These are phyloP conservation scores for Triops cancriformis DNA, from an alignment of 1,140 invertebrate species.

Conservation along the genomic window DNA sequence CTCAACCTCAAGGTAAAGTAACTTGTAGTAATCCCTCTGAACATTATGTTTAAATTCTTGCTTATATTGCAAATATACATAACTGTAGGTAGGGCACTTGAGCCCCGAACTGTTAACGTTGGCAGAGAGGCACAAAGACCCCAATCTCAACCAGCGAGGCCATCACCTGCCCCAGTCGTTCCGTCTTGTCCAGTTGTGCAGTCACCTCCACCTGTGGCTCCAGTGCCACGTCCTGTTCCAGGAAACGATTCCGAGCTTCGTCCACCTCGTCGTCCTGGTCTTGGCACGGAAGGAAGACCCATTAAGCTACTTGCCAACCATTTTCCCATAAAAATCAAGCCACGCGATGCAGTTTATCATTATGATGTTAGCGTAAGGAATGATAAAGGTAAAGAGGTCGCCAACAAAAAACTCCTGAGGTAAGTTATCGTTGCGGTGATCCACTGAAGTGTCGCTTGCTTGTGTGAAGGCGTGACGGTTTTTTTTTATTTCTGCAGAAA, in stretches of 20 bases:
- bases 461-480: not conserved
- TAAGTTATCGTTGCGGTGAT: not conserved
- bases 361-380: constrained; percentile 17
- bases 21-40: too few species aligned
- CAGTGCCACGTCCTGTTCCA: not conserved
- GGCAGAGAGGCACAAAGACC: too few species aligned
- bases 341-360: not conserved
- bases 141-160: too few species aligned
- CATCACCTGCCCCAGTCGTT: too few species aligned
- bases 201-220: not conserved
- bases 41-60: too few species aligned
- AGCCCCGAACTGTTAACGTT: too few species aligned
- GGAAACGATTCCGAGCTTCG: not conserved
- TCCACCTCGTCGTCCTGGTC: not conserved
- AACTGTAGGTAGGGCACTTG: too few species aligned
- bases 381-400: not conserved
- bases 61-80: too few species aligned
- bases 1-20: too few species aligned
- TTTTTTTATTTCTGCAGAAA: not conserved
- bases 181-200: too few species aligned
- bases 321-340: constrained; percentile 1
- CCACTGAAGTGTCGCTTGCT: not conserved
- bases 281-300: constrained; percentile 1
- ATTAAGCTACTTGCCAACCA: constrained; percentile 11
- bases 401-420: not conserved